Percentiles rank a stretch among this genome's conserved stretches.
phyloP scores from a whole-genome alignment of 2,888 invertebrate species.

The Nasonia oneida region DNA sequence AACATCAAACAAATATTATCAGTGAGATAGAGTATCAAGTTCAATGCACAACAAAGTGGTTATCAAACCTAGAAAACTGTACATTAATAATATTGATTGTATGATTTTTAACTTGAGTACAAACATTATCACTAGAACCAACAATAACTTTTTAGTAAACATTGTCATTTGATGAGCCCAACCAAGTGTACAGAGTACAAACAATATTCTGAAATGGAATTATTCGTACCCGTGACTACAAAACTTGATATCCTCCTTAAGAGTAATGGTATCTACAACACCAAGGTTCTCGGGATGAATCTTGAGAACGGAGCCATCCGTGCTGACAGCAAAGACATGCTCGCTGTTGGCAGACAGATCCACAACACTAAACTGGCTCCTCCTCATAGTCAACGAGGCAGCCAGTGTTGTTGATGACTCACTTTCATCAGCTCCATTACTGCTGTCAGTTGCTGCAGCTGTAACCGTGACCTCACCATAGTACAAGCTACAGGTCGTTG shows the following conservation, averaged over 20 bases:
- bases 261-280: conserved; percentile 82
- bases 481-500: conserved; percentile 78
- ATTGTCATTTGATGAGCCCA: conserved; percentile 1
- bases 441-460: conserved; percentile 62
- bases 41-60: neutral
- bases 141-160: neutral
- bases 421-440: conserved; percentile 68
- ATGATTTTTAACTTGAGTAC: no score
- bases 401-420: neutral
- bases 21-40: neutral
- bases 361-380: conserved; percentile 81
- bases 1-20: neutral
- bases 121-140: neutral
- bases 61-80: neutral
- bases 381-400: conserved; percentile 79
- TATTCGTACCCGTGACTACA: conserved; percentile 82
- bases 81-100: neutral
- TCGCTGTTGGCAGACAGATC: conserved; percentile 84
- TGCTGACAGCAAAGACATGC: conserved; percentile 83
- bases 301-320: conserved; percentile 83
- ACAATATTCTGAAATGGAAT: conserved; percentile 27
- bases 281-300: conserved; percentile 81
- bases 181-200: neutral
- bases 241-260: conserved; percentile 84
- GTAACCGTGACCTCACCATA: conserved; percentile 76